phyloP scores from a whole-genome alignment of 1,140 invertebrate species.

The Leptopilina clavipes region DNA sequence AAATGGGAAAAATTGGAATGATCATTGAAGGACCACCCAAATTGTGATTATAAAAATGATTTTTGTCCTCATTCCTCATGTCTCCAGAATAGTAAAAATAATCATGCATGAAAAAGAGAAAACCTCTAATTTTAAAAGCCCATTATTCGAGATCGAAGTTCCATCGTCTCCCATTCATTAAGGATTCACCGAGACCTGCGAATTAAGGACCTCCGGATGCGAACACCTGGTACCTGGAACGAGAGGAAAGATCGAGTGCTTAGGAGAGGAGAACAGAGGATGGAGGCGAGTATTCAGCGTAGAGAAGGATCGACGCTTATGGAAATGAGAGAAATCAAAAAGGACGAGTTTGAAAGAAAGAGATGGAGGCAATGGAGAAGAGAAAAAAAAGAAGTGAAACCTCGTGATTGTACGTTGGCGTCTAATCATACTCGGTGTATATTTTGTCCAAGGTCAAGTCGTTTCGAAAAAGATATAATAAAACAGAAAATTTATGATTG shows the following conservation, averaged over 20 bases:
- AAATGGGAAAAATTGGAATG: too few species aligned
- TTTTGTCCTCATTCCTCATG: conserved; percentile 5
- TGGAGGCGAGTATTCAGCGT: conserved; percentile 29
- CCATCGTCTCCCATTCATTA: conserved; percentile 44
- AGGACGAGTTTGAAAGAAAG: conserved; percentile 36
- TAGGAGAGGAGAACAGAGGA: not conserved
- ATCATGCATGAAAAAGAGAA: not conserved
- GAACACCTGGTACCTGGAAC: conserved; percentile 50
- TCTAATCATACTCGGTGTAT: conserved; percentile 30
- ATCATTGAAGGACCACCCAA: not conserved
- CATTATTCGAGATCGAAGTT: conserved; percentile 47
- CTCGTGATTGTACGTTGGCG: conserved; percentile 44
- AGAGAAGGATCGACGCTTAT: conserved; percentile 47
- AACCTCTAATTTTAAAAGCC: conserved; percentile 48
- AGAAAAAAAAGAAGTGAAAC: conserved; percentile 40
- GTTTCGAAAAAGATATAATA: conserved; percentile 36
- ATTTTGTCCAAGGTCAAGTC: conserved; percentile 37
- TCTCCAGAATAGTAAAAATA: conserved; percentile 12
- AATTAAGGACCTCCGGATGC: conserved; percentile 47
- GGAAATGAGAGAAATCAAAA: conserved; percentile 44
- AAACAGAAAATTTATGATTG: conserved; percentile 29
- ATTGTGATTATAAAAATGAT: not conserved
- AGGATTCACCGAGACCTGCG: conserved; percentile 48
- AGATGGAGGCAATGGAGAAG: conserved; percentile 44
- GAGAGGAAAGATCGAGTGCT: not conserved